phyloP scores from a whole-genome alignment of 64 coral and sea anemone species.

The Montipora foliosa region DNA sequence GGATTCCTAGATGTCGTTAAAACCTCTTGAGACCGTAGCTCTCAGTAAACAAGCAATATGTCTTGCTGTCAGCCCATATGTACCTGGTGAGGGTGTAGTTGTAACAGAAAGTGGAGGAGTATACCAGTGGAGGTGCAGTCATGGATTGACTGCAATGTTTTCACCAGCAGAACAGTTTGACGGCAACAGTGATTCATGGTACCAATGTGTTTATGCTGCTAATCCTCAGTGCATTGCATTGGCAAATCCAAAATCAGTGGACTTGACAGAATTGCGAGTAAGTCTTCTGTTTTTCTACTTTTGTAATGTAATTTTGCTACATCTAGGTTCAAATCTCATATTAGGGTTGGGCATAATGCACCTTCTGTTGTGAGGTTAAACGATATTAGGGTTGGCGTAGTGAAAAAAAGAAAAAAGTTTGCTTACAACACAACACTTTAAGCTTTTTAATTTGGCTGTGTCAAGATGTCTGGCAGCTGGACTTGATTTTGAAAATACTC shows the following conservation, averaged over 20 bases:
- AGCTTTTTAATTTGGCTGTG: too few relatives aligned
- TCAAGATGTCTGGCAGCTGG: too few relatives aligned
- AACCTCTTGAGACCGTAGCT: constrained; percentile 33
- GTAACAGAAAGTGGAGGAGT: constrained; percentile 77
- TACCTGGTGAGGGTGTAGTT: constrained; percentile 80
- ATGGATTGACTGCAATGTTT: constrained; percentile 1
- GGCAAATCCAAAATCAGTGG: constrained; percentile 49
- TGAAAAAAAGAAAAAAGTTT: too few relatives aligned
- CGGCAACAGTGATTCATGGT: constrained; percentile 59
- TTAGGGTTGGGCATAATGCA: too few relatives aligned
- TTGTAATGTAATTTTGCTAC: not conserved
- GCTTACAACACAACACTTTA: too few relatives aligned
- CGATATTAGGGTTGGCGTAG: too few relatives aligned
- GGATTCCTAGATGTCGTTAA: not conserved
- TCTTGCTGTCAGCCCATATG: constrained; percentile 80
- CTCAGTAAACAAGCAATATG: constrained; percentile 51
- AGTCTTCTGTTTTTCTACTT: not conserved
- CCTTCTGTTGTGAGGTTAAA: too few relatives aligned
- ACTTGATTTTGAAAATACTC: too few relatives aligned
- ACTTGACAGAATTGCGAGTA: constrained; percentile 93
- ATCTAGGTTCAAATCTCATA: too few relatives aligned
- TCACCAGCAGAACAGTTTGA: constrained; percentile 10
- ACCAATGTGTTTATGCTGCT: constrained; percentile 78
- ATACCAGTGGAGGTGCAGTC: constrained; percentile 63
- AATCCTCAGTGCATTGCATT: constrained; percentile 86